These are phyloP conservation scores for Hucho hucho DNA, from an alignment of 2,113 vertebrate genomes.

Conservation along the genomic window DNA sequence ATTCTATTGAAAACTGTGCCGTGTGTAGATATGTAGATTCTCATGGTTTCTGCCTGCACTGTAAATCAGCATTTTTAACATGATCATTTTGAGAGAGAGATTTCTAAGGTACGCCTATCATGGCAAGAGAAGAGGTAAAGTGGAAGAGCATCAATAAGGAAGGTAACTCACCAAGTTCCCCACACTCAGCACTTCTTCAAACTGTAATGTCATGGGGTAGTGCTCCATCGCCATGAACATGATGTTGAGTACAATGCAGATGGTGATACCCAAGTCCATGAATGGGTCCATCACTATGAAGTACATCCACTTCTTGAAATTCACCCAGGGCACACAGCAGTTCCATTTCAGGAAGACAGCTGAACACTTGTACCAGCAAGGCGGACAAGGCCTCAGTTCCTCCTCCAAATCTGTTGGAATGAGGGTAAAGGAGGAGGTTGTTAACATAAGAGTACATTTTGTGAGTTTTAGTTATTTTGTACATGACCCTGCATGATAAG, in stretches of 20 bases:
- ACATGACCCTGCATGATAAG: too few relatives aligned
- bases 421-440: not conserved
- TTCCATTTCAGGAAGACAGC: slow-evolving; percentile 85
- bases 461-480: too few relatives aligned
- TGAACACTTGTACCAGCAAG: slow-evolving; percentile 84
- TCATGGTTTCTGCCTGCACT: too few relatives aligned
- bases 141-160: not conserved
- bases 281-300: slow-evolving; percentile 84
- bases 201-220: slow-evolving; percentile 79
- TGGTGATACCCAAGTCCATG: slow-evolving; percentile 83
- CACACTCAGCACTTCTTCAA: slow-evolving; percentile 75
- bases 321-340: slow-evolving; percentile 80
- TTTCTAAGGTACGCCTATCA: too few relatives aligned
- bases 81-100: too few relatives aligned
- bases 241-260: slow-evolving; percentile 83
- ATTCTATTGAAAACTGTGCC: too few relatives aligned
- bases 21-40: too few relatives aligned
- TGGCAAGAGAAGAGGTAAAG: not conserved
- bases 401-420: not conserved
- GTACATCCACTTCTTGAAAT: slow-evolving; percentile 79
- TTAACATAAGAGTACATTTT: too few relatives aligned
- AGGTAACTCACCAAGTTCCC: slow-evolving; percentile 79
- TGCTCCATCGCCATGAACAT: slow-evolving; percentile 87
- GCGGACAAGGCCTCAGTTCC: not conserved
- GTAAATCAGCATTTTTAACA: too few relatives aligned